Conservation (phyloP, 2,888 invertebrate genomes). For the Chaetogeoica ovagalla region DNA sequence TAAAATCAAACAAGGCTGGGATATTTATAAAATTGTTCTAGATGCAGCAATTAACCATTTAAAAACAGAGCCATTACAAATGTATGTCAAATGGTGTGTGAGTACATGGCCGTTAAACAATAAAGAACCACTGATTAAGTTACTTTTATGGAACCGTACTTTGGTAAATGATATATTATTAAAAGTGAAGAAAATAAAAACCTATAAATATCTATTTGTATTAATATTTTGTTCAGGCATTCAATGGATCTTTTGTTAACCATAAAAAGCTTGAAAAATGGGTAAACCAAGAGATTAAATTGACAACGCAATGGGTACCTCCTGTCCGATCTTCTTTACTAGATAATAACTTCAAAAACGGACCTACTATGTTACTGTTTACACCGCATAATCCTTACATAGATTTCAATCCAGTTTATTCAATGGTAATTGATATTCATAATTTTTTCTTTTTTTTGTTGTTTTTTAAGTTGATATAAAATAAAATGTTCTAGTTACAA, state of each 20-base stretch:
- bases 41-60: slow-evolving; percentile 43
- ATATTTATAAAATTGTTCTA: slow-evolving; percentile 56
- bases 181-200: neutral
- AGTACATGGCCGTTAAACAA: slow-evolving; percentile 31
- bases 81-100: slow-evolving; percentile 49
- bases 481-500: slow-evolving; percentile 27
- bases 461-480: neutral
- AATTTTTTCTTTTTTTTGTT: slow-evolving; percentile 1
- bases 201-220: neutral
- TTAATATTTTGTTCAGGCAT: slow-evolving; percentile 35
- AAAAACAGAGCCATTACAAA: slow-evolving; percentile 39
- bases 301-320: slow-evolving; percentile 51
- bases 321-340: slow-evolving; percentile 42
- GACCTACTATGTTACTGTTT: slow-evolving; percentile 72
- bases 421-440: slow-evolving; percentile 43
- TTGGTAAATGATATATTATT: slow-evolving; percentile 60
- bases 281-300: slow-evolving; percentile 44
- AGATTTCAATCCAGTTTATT: slow-evolving; percentile 49
- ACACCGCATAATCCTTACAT: slow-evolving; percentile 75
- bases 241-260: slow-evolving; percentile 32
- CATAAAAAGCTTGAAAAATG: slow-evolving; percentile 49
- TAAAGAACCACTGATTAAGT: slow-evolving; percentile 59
- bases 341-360: slow-evolving; percentile 49
- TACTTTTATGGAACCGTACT: slow-evolving; percentile 74
- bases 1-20: slow-evolving; percentile 55